A percentile compares a stretch with the other conserved stretches of the same genome.
Conservation (phyloP, 2,113 vertebrate species). For the Eurypyga helias region DNA sequence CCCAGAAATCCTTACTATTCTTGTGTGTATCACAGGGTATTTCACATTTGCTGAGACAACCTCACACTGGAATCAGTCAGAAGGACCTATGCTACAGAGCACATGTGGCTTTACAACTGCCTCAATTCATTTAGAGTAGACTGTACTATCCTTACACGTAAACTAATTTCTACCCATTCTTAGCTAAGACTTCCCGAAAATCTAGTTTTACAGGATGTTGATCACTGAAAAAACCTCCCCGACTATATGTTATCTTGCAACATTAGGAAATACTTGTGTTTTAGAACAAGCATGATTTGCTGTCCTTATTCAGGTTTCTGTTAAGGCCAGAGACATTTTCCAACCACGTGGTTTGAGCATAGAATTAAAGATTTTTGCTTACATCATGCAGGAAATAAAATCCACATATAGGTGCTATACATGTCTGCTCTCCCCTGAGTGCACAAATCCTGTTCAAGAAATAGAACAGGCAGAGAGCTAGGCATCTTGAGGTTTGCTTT, state of each 20-base stretch:
- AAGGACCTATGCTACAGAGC: background rate
- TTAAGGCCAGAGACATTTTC: background rate
- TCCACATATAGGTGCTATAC: background rate
- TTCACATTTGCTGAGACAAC: background rate
- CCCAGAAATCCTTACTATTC: background rate
- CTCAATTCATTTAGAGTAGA: background rate
- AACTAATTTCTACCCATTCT: background rate
- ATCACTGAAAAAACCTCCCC: background rate
- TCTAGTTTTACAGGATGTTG: background rate
- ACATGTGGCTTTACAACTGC: background rate
- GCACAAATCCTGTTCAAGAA: background rate
- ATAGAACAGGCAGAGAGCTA: background rate
- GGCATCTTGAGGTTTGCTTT: background rate
- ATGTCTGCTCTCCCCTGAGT: background rate
- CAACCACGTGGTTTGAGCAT: background rate
- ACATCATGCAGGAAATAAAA: background rate
- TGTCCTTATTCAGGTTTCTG: background rate
- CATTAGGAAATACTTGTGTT: background rate
- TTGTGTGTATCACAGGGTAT: background rate
- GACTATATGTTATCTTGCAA: background rate
- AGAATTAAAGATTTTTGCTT: background rate
- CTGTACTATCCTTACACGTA: background rate
- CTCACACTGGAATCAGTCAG: background rate
- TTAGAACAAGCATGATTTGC: background rate
- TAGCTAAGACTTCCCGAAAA: background rate